Evolutionary conservation across 2,888 invertebrate genomes (phyloP), one percentile per base, ranked within the genome.

Genomic region (Pristionchus entomophagus): DNA sequence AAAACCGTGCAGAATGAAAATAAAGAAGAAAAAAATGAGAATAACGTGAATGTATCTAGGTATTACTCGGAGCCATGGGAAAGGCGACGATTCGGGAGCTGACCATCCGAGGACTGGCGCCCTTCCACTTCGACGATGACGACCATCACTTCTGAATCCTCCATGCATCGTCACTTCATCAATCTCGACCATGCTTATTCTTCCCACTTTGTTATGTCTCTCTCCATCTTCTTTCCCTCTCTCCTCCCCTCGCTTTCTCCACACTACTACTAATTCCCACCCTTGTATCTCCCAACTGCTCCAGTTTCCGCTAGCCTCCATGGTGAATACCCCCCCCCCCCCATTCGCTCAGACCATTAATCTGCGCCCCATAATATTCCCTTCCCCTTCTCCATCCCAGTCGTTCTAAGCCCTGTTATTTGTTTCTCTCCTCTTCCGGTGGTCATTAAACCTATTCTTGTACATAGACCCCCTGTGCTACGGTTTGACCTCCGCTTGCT

Each of bases 41-140:
- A 59, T 29, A 14, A 83, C 38, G 78, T 82, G 77, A 84, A 59
- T 38, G 45, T 45, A 10, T 45, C 38, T 88, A 90, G 86, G 92
- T 92, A 6, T 87, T 92, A 22, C 89, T 92, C 32, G 92, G 92
- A 17, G 92, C 91, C 14, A 92, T 92, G 91, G 91, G 91, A 12
- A 88, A 91, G 41, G 91, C 91, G 14, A 92, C 92, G n/a, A 91
- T 91, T 35, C 88, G 90, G 32, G 89, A 89, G 45, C 84, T 91
- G 41, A 89, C 88, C 59, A 69, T 89, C 32, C 86, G 89, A 14
- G 87, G 86, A 17, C 41, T 59, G 26, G 84, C 35, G 22, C 65
- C 83, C 0, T 45, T 12, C 26, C 83, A 84, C 26, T 65, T 59
- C 12, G 83, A 84, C 12, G 83, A 84, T 0, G 83, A 84, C 49